phyloP scores from a whole-genome alignment of 2,113 vertebrate genomes.

The Perca fluviatilis region DNA sequence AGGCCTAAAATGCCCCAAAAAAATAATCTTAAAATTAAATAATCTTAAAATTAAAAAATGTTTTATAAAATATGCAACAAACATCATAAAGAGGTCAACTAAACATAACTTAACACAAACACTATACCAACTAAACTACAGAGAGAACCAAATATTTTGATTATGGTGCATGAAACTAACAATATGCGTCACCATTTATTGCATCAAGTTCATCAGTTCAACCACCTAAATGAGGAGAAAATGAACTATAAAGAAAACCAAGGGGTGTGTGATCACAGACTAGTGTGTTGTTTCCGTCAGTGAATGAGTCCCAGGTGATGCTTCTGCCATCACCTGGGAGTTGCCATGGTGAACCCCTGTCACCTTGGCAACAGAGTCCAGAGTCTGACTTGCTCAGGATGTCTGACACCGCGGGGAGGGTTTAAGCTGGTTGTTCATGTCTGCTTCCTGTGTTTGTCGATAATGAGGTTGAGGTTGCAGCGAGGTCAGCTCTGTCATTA shows the following conservation, averaged over 20 bases:
- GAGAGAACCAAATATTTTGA: too few species aligned
- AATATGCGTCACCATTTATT: too few species aligned
- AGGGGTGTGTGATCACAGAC: not conserved
- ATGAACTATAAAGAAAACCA: not conserved
- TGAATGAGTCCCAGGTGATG: conserved; percentile 38
- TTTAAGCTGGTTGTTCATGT: not conserved
- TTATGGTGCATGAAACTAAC: too few species aligned
- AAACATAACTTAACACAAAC: too few species aligned
- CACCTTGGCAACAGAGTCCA: conserved; percentile 27
- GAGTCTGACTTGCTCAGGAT: conserved; percentile 22
- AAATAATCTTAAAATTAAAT: too few species aligned
- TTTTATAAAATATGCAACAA: too few species aligned
- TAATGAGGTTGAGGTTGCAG: conserved; percentile 25
- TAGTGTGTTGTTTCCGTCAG: not conserved
- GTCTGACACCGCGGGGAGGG: not conserved
- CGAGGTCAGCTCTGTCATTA: conserved; percentile 6
- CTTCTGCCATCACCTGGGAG: conserved; percentile 11
- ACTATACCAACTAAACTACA: too few species aligned
- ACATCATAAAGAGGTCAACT: too few species aligned
- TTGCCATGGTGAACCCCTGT: conserved; percentile 25
- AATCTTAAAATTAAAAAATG: too few species aligned
- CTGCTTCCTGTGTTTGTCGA: conserved; percentile 53
- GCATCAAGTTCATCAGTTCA: too few species aligned
- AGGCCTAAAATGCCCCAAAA: too few species aligned
- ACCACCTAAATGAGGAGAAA: not conserved